Conservation (phyloP, 2,113 vertebrate species). For the Puma concolor region DNA sequence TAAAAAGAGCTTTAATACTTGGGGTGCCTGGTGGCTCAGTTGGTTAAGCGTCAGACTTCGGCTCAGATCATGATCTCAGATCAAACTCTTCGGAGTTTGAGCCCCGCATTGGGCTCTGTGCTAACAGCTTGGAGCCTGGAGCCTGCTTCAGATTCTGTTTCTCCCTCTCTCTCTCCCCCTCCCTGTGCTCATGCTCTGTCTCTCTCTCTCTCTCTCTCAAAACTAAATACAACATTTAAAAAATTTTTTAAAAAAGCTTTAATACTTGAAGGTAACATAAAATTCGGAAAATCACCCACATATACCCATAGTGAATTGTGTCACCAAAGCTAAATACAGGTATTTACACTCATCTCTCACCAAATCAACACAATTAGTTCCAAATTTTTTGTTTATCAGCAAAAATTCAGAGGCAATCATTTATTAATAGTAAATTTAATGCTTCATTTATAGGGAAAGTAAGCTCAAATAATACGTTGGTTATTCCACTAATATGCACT, state of each 20-base stretch:
- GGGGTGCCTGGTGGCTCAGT: too few species aligned
- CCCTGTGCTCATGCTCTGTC: too few species aligned
- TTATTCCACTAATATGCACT: background rate
- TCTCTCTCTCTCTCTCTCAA: too few species aligned
- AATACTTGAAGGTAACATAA: background rate
- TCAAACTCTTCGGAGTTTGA: too few species aligned
- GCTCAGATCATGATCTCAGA: too few species aligned
- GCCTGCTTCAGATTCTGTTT: too few species aligned
- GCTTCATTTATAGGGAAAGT: background rate
- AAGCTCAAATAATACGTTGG: background rate
- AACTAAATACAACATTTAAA: too few species aligned
- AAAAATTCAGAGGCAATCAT: background rate
- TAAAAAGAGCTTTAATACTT: background rate
- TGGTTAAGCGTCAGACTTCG: too few species aligned
- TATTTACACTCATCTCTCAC: background rate
- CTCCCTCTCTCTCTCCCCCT: too few species aligned
- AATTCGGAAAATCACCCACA: constrained; percentile 5
- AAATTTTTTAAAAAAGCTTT: background rate
- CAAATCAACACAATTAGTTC: constrained; percentile 22
- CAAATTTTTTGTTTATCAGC: background rate
- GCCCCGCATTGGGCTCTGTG: too few species aligned
- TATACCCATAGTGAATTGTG: background rate
- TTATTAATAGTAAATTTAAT: constrained; percentile 46
- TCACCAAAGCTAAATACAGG: background rate
- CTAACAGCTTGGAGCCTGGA: too few species aligned